Percentiles rank a stretch among this genome's conserved stretches.
Evolutionary conservation across 2,888 invertebrate genomes (phyloP).

Genomic region (Subacronicta megacephala): DNA sequence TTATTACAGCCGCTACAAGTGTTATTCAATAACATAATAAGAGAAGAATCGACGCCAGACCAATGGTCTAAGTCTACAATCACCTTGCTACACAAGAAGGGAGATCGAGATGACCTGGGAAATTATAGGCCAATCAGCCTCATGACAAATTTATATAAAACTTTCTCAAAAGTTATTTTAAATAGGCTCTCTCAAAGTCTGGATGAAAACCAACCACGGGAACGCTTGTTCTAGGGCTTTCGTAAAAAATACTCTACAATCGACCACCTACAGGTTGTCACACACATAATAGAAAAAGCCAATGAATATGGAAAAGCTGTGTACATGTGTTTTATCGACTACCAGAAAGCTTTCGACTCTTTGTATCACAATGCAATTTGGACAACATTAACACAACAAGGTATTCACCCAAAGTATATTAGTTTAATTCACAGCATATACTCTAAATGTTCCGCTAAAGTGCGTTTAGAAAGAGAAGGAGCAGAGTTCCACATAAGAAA

Average conservation of each 20-base stretch:
- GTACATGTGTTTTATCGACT: no score
- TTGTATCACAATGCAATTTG: no score
- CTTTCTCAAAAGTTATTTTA: neutral
- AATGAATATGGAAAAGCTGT: slow-evolving; percentile 1
- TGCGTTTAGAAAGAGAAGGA: neutral
- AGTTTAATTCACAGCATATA: neutral
- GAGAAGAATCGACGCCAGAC: neutral
- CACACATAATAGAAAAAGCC: neutral
- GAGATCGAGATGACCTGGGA: neutral
- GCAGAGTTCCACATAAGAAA: neutral
- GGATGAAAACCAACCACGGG: slow-evolving; percentile 4
- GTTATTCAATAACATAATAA: neutral
- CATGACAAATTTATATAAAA: neutral
- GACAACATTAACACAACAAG: neutral
- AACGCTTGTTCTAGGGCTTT: slow-evolving; percentile 5
- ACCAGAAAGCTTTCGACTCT: no score
- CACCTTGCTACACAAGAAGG: slow-evolving; percentile 3
- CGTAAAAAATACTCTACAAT: neutral
- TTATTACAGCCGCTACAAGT: neutral
- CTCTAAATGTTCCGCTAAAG: neutral
- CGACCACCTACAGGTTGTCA: slow-evolving; percentile 1
- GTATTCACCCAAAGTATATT: neutral
- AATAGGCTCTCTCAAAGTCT: neutral
- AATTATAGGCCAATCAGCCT: slow-evolving; percentile 10
- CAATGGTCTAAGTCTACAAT: slow-evolving; percentile 6